Evolutionary conservation across 2,888 invertebrate species (phyloP), one percentile per base, ranked within the genome.

Genomic region (Poecilus cupreus): DNA sequence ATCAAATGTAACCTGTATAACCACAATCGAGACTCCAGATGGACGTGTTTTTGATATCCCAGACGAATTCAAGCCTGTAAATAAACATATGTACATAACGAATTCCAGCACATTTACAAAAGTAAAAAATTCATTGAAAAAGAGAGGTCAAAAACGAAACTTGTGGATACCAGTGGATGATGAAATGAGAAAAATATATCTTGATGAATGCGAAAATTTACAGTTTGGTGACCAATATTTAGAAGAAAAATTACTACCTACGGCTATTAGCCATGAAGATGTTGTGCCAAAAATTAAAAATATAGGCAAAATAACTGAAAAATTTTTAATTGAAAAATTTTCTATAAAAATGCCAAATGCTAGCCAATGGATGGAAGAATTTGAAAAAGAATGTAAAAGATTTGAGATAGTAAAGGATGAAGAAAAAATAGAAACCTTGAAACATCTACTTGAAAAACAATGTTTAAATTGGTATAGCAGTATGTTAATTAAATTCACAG

Each of bases 401-500:
- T 26, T 26, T 26, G 26, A 26, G 26, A 26, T 26, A 3, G 3
- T 26, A 26, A 5, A 26, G 26, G 26, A 26, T 26, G 26, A 26
- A 26, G 26, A 26, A 26, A 64, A 26, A 26, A 26, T 26, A 26
- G 26, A 26, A 5, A 43, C 43, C 43, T 5, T 43, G 43, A 43
- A 43, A 43, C 13, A 43, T 39, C 37, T 82, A 24, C 75, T 82
- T 5, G 82, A 82, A 75, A 54, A 75, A 51, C 39, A 57, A 10
- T 82, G 82, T 54, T 43, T 68, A 32, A 80, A 82, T 51, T 82
- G 82, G 82, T 82, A 82, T 70, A 51, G 57, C 32, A 60, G 72
- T 70, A 82, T n/a, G n/a, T n/a, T n/a, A n/a, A n/a, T n/a, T n/a
- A n/a, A n/a, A n/a, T n/a, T n/a, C n/a, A n/a, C n/a, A 68, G 46